Conservation (phyloP, 2,797 vertebrate species). For the Rachycentron canadum region DNA sequence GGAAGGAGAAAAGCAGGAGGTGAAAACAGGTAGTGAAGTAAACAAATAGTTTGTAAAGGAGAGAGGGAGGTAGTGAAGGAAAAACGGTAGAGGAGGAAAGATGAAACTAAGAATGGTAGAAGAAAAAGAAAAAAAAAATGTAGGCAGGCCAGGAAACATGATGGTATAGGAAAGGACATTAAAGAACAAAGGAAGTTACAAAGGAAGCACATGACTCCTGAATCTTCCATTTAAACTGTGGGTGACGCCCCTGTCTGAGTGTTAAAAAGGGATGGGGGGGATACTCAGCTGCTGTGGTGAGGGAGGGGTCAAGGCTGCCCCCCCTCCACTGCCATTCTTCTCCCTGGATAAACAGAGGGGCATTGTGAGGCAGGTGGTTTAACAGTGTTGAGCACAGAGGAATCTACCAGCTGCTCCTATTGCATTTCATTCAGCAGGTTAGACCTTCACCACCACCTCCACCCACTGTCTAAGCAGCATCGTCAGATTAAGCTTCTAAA, state of each 20-base stretch:
- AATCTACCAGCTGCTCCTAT: conserved; percentile 59
- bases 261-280: not conserved
- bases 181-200: no score
- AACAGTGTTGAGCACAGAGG: conserved; percentile 30
- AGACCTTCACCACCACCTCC: conserved; percentile 54
- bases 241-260: not conserved
- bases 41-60: not conserved
- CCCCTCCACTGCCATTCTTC: conserved; percentile 22
- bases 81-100: no score
- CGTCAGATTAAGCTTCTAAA: conserved; percentile 39
- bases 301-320: conserved; percentile 51
- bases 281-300: conserved; percentile 60
- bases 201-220: not conserved
- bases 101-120: not conserved
- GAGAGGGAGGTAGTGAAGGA: not conserved
- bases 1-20: not conserved
- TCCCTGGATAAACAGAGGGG: conserved; percentile 51
- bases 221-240: conserved; percentile 9
- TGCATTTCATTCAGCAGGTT: conserved; percentile 55
- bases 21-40: not conserved
- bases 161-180: not conserved
- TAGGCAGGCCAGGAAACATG: not conserved
- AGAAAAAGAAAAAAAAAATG: not conserved
- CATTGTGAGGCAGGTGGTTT: conserved; percentile 58
- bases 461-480: not conserved